Evolutionary conservation across 2,888 invertebrate genomes (phyloP).

Genomic region (Herminia tarsipennalis): DNA sequence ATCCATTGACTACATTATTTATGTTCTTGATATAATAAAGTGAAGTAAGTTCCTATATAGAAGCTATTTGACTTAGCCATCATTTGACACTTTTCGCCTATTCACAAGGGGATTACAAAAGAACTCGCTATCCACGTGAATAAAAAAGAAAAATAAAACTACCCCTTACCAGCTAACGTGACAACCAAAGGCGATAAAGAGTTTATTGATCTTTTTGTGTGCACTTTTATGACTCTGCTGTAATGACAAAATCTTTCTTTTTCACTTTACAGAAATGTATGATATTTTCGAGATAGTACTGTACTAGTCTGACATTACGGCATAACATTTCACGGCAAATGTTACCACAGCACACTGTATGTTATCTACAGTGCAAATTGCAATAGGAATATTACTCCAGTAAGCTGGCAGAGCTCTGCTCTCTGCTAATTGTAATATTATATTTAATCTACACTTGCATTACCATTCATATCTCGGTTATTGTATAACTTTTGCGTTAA

Average conservation of each 20-base stretch:
- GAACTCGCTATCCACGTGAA: constrained; percentile 28
- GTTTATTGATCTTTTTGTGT: constrained; percentile 18
- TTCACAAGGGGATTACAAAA: constrained; percentile 37
- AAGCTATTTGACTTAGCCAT: too few relatives aligned
- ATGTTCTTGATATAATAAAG: too few relatives aligned
- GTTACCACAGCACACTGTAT: constrained; percentile 15
- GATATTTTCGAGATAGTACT: constrained; percentile 6
- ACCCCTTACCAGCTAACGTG: constrained; percentile 5
- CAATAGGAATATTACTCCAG: constrained; percentile 24
- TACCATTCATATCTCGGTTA: constrained; percentile 7
- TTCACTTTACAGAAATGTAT: constrained; percentile 2
- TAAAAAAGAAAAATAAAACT: constrained; percentile 34
- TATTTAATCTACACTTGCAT: constrained; percentile 18
- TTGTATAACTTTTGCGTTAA: too few relatives aligned
- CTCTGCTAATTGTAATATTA: constrained; percentile 31
- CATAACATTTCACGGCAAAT: constrained; percentile 22
- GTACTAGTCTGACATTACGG: constrained; percentile 5
- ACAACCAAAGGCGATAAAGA: constrained; percentile 23
- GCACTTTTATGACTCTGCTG: constrained; percentile 8
- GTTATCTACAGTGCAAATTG: constrained; percentile 22
- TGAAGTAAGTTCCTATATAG: too few relatives aligned
- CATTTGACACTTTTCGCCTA: constrained; percentile 23
- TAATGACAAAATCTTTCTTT: too few relatives aligned
- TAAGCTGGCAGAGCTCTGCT: constrained; percentile 15
- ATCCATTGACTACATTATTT: too few relatives aligned